Evolutionary conservation across 2,113 vertebrate species (phyloP).

Genomic region (Dipodomys merriami): DNA sequence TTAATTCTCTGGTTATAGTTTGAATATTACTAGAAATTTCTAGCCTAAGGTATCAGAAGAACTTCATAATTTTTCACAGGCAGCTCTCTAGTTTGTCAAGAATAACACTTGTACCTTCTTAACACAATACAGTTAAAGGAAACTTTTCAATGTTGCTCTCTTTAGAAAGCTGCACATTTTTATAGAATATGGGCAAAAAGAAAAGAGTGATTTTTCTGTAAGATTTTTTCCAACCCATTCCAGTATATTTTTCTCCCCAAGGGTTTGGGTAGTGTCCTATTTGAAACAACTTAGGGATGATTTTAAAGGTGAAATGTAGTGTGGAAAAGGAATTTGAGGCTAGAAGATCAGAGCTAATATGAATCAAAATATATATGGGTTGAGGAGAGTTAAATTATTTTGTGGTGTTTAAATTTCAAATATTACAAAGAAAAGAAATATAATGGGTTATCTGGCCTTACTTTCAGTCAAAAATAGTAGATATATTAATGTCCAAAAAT

Average conservation of each 20-base stretch:
- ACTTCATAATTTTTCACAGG: background rate
- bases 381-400: background rate
- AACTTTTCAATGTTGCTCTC: background rate
- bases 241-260: background rate
- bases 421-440: background rate
- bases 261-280: background rate
- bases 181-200: background rate
- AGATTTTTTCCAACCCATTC: background rate
- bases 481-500: background rate
- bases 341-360: background rate
- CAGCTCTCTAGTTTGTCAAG: background rate
- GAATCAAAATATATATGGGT: background rate
- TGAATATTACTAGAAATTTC: background rate
- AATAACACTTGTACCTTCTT: background rate
- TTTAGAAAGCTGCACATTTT: background rate
- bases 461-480: conserved; percentile 33
- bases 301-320: background rate
- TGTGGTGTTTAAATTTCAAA: background rate
- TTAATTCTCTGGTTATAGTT: background rate
- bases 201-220: background rate
- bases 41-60: background rate
- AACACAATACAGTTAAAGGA: background rate
- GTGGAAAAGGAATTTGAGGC: background rate
- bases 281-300: background rate
- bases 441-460: background rate